Base-by-base conservation (phyloP, 2,113 vertebrate species). In the Odontophorus gujanensis region DNA sequence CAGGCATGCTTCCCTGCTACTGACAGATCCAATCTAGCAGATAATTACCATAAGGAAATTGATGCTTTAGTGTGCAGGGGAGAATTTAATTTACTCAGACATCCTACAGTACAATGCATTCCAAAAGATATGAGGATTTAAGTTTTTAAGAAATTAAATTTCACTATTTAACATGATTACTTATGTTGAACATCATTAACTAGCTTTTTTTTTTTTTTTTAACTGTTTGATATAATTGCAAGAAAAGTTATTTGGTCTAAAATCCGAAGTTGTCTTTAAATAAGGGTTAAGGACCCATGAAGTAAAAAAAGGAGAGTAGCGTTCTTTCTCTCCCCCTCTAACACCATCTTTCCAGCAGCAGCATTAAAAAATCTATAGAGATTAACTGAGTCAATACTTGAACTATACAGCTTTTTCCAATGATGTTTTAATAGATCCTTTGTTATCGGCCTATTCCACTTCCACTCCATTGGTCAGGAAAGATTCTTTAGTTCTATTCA, bases 11-110 rank as follows among this genome's bases (percentile, higher is more conserved):
- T 99, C 98, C 98, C 98, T 98, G 97, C 98, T 98, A 98, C 98
- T 99, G 99, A 99, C 99, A 99, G 98, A 98, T 99, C 99, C 98
- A 99, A 99, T 99, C 99, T 99, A 98, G 98, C 98, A 99, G 98
- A 99, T 99, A 99, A 99, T 99, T 99, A 99, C 99, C 99, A 99
- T 99, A 99, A 99, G 99, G 99, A 99, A 99, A 99, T 99, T 99
- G 99, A 99, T 99, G 99, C 99, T 99, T 99, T 99, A 99, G 98
- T 99, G 98, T 98, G 98, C 98, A 98, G 98, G 98, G 98, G 98
- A 98, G 98, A 99, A 99, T 99, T 99, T 99, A 99, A 99, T 99
- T 99, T 99, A 99, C 99, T 98, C 98, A 98, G 99, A 99, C 99
- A 99, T 98, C 98, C 98, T 97, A 95, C 98, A 98, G 98, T 97